These are phyloP conservation scores for Maniola hyperantus DNA, from an alignment of 2,888 invertebrate species.

Conservation along the genomic window DNA sequence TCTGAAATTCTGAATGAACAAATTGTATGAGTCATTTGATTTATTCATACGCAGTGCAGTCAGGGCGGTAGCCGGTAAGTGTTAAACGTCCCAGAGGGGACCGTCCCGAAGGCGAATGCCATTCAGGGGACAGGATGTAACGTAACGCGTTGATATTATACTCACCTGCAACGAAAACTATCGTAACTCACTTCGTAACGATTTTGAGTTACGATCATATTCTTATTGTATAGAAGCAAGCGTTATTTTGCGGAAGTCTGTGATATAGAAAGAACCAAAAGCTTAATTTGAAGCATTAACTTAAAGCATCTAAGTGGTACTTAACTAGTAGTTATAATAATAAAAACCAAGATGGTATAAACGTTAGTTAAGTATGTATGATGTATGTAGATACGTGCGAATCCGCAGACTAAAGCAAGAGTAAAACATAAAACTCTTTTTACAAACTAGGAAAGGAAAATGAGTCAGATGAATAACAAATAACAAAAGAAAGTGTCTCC, in stretches of 20 bases:
- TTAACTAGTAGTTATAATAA: not conserved
- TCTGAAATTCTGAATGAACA: not conserved
- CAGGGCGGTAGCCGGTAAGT: slow-evolving; percentile 17
- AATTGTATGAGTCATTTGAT: not conserved
- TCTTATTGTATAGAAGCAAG: too few relatives aligned
- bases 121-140: slow-evolving; percentile 22
- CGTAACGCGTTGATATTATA: slow-evolving; percentile 23
- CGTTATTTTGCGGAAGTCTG: too few relatives aligned
- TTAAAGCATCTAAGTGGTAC: too few relatives aligned
- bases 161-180: too few relatives aligned
- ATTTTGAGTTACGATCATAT: too few relatives aligned
- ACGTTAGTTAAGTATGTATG: too few relatives aligned
- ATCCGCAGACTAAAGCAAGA: not conserved
- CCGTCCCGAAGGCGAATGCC: slow-evolving; percentile 30
- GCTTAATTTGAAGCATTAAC: too few relatives aligned
- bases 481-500: slow-evolving; percentile 21
- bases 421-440: slow-evolving; percentile 2
- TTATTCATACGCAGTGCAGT: not conserved
- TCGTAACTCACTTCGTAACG: too few relatives aligned
- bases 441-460: slow-evolving; percentile 11
- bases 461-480: slow-evolving; percentile 6
- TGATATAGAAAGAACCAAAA: too few relatives aligned
- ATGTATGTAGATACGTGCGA: not conserved
- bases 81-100: slow-evolving; percentile 28
- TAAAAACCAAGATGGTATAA: not conserved